Evolutionary conservation across 2,113 vertebrate species (phyloP), one percentile per base, ranked within the genome.

Genomic region (Apaloderma vittatum): DNA sequence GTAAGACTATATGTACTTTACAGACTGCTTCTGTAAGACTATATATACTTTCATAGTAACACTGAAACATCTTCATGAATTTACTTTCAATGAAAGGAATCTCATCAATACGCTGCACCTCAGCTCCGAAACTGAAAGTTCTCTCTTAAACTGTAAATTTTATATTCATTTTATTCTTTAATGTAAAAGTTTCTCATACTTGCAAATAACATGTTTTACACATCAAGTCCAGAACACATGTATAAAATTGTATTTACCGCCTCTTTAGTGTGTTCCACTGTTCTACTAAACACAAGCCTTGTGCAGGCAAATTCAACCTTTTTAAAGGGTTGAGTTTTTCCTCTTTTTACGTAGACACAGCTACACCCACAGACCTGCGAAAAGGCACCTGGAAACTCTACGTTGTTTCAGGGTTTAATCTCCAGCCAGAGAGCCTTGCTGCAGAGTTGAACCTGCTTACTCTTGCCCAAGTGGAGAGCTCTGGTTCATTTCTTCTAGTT

Each of bases 391-490:
- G 34, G 46, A 84, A 88, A 46, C 13, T 26, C 34, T 27, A 4
- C 8, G 32, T 48, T 20, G 6, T 18, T 83, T 34, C 8, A 37
- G 16, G 7, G 37, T 75, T 72, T 20, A 18, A 26, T 9, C 18
- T 79, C 57, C 51, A 51, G 14, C 11, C 2, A 1, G 34, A 1
- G 26, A 52, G n/a, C 14, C 36, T 8, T 0, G 5, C 8, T 65
- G n/a, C 10, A 7, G 6, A 48, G 40, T 3, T 32, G 15, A 74
- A 40, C 5, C 2, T 0, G 6, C 9, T 49, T 7, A 43, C 2
- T 45, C 1, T 1, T 3, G 9, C 26, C 11, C 0, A 12, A 6
- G 43, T 0, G n/a, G 12, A 74, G 27, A 27, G 14, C 46, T 29
- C 12, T 27, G 17, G 6, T 37, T 57, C 5, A 3, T n/a, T 61